Evolutionary conservation across 2,113 vertebrate genomes (phyloP).

Genomic region (Pangasianodon hypophthalmus): DNA sequence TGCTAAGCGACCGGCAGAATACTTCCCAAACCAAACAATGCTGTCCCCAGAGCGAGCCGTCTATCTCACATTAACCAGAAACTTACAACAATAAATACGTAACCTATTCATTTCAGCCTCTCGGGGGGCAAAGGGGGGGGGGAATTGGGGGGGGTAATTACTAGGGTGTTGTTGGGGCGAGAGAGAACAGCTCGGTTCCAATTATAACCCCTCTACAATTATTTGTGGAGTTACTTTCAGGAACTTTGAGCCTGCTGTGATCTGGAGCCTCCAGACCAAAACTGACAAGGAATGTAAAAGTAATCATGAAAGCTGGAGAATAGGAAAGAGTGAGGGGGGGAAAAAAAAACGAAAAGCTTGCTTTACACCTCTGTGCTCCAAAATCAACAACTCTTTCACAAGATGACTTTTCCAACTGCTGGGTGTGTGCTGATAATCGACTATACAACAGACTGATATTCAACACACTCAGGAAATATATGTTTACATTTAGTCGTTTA

Average conservation of each 20-base stretch:
- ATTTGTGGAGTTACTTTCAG: constrained; percentile 40
- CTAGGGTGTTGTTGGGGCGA: constrained; percentile 53
- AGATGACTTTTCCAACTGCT: constrained; percentile 61
- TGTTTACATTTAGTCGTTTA: not conserved
- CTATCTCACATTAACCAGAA: constrained; percentile 85
- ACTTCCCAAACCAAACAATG: constrained; percentile 99
- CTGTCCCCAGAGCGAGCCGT: constrained; percentile 82
- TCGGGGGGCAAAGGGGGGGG: constrained; percentile 27
- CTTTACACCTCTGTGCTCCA: constrained; percentile 57
- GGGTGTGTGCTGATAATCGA: not conserved
- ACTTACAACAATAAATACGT: constrained; percentile 86
- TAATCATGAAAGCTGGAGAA: constrained; percentile 49
- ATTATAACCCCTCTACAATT: constrained; percentile 57
- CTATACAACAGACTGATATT: too few relatives aligned
- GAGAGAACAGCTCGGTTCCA: constrained; percentile 66
- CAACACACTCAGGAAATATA: not conserved
- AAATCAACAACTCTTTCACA: constrained; percentile 60
- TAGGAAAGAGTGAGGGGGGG: not conserved
- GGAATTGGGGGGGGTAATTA: not conserved
- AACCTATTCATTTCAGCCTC: constrained; percentile 86
- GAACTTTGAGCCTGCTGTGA: constrained; percentile 35
- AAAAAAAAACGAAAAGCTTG: constrained; percentile 37
- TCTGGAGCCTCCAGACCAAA: constrained; percentile 46
- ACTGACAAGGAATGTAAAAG: constrained; percentile 62
- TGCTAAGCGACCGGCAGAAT: constrained; percentile 87